phyloP scores from a whole-genome alignment of 2,888 invertebrate genomes.

The Hirtodrosophila alboralis region DNA sequence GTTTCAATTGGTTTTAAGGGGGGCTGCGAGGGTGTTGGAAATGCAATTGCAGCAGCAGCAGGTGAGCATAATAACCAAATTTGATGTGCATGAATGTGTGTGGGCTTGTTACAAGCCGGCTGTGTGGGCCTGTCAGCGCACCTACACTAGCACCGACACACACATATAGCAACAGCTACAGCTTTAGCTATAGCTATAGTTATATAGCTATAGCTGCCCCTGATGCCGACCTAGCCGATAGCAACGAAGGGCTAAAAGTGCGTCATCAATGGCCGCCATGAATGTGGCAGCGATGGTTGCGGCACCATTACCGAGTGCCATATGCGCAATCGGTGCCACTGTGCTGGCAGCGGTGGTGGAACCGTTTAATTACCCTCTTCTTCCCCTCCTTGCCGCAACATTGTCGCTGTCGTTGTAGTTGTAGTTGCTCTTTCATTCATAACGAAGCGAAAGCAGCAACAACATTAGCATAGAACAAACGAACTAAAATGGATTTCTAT shows the following conservation, averaged over 20 bases:
- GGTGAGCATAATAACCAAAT: conserved; percentile 65
- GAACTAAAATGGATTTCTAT: conserved; percentile 26
- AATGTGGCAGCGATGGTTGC: conserved; percentile 46
- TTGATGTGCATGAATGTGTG: conserved; percentile 42
- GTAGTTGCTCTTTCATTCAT: conserved; percentile 60
- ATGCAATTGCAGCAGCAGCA: conserved; percentile 53
- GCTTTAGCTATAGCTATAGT: background rate
- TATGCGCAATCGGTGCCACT: conserved; percentile 27
- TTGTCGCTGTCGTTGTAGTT: conserved; percentile 14
- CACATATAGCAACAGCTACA: background rate
- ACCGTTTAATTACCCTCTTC: conserved; percentile 61
- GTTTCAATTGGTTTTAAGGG: conserved; percentile 68
- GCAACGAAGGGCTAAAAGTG: conserved; percentile 80
- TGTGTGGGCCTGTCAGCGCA: conserved; percentile 17
- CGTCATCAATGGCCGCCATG: conserved; percentile 82
- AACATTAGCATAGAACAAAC: conserved; percentile 14
- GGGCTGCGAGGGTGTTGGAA: conserved; percentile 25
- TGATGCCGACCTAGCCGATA: conserved; percentile 56
- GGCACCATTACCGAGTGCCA: conserved; percentile 44
- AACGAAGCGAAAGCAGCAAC: conserved; percentile 46
- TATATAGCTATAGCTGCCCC: conserved; percentile 9
- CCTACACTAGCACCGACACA: conserved; percentile 20
- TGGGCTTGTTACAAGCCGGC: conserved; percentile 58
- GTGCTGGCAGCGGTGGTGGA: conserved; percentile 11
- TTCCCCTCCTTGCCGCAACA: conserved; percentile 18